phyloP scores from a whole-genome alignment of 2,888 invertebrate genomes.

The Melinopterus prodromus region DNA sequence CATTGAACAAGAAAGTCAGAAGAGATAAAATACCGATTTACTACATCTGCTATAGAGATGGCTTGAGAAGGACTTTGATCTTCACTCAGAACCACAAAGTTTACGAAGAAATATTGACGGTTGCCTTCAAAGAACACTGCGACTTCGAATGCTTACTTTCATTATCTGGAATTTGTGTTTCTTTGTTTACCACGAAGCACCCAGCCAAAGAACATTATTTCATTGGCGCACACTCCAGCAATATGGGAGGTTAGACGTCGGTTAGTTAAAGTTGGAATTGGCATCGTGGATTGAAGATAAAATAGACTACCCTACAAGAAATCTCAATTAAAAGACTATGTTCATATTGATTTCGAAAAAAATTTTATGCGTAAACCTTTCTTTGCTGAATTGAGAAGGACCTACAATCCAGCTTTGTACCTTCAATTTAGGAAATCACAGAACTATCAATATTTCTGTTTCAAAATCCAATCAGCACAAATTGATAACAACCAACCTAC shows the following conservation, averaged over 20 bases:
- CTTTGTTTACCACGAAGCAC: constrained; percentile 61
- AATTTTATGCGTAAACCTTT: constrained; percentile 91
- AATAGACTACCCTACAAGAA: constrained; percentile 72
- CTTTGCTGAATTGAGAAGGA: constrained; percentile 78
- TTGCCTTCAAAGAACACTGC: constrained; percentile 73
- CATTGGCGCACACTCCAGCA: constrained; percentile 74
- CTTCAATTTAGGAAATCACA: constrained; percentile 75
- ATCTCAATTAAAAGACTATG: constrained; percentile 79
- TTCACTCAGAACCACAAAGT: constrained; percentile 80
- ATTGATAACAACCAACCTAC: constrained; percentile 70
- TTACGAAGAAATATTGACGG: constrained; percentile 67
- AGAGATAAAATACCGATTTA: constrained; percentile 80
- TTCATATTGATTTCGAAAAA: constrained; percentile 81
- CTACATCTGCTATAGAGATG: constrained; percentile 83
- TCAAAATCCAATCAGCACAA: constrained; percentile 73
- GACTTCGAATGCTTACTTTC: constrained; percentile 75
- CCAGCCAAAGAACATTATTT: constrained; percentile 73
- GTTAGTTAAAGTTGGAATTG: constrained; percentile 76
- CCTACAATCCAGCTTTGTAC: constrained; percentile 79
- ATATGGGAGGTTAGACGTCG: constrained; percentile 85
- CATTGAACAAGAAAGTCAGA: constrained; percentile 69
- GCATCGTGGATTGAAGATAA: constrained; percentile 86
- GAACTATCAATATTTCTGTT: constrained; percentile 71
- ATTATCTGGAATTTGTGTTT: constrained; percentile 72
- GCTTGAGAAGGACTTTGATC: constrained; percentile 75